Evolutionary conservation across 2,888 invertebrate genomes (phyloP).

Genomic region (Drosophila anomalata): DNA sequence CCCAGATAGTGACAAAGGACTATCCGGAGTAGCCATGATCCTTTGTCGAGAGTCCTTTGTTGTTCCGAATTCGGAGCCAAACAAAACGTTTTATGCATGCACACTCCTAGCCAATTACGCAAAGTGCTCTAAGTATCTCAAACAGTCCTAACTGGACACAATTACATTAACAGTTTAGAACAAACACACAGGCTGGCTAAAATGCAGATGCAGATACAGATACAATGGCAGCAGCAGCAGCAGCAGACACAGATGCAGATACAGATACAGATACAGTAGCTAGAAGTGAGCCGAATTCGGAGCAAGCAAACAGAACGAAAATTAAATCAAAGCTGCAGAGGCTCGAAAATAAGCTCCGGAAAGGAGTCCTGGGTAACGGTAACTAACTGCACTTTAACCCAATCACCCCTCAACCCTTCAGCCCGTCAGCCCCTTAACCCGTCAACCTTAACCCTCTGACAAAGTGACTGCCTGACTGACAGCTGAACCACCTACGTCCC

Average conservation of each 20-base stretch:
- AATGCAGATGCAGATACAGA: background rate
- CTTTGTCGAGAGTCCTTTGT: conserved; percentile 21
- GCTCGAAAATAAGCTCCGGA: conserved; percentile 47
- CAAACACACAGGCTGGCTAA: conserved; percentile 14
- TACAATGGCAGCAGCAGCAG: conserved; percentile 1
- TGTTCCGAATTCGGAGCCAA: conserved; percentile 29
- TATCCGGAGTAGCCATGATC: background rate
- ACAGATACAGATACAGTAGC: conserved; percentile 3
- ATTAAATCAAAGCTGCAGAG: conserved; percentile 53
- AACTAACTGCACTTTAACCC: conserved; percentile 21
- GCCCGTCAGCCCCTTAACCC: background rate
- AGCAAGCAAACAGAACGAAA: conserved; percentile 55
- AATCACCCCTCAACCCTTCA: background rate
- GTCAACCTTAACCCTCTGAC: conserved; percentile 32
- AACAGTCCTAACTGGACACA: conserved; percentile 57
- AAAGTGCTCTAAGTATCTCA: conserved; percentile 65
- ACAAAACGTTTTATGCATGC: conserved; percentile 69
- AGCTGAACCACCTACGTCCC: conserved; percentile 47
- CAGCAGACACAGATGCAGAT: conserved; percentile 1
- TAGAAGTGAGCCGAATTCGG: conserved; percentile 14
- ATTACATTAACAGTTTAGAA: conserved; percentile 67
- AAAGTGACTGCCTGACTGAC: conserved; percentile 67
- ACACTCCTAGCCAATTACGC: conserved; percentile 63
- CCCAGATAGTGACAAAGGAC: background rate
- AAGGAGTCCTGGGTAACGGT: conserved; percentile 8